Evolutionary conservation across 2,888 invertebrate genomes (phyloP), one percentile per base, ranked within the genome.

Genomic region (Drosophila longiperda): DNA sequence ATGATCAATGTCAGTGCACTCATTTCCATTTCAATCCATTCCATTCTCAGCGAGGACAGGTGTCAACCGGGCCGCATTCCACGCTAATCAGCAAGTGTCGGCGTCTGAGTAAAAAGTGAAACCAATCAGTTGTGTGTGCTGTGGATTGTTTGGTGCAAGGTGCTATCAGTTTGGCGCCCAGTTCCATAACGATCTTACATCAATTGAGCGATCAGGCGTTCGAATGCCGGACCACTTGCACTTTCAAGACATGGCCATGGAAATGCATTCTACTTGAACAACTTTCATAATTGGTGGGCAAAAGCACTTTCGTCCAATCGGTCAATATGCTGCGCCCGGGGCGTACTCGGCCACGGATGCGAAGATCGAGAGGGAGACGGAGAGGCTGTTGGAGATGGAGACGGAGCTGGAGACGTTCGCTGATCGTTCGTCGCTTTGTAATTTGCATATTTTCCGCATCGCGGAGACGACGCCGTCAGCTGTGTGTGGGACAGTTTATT

Each of bases 361-460:
- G 5, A 12, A 12, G 32, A n/a, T 6, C 12, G 4, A 23, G 34
- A 55, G 17, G 32, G 8, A 17, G 55, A 15, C 7, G 15, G 3
- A 12, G 45, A 45, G 4, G 26, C 5, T 11, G 29, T 3, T n/a
- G 9, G 26, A 23, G 45, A 1, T 8, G 23, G 8, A 17, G 29
- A 5, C 29, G 9, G 26, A 20, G 45, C 15, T 53, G 20, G 15
- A 69, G 70, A 57, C 69, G 55, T 54, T 36, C 48, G 34, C 34
- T 45, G 29, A 29, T 29, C 38, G 45, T 6, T 54, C 32, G 48
- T 57, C 61, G 66, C 68, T 69, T 73, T 80, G 75, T 77, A 87
- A 89, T 87, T 87, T 87, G 83, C 87, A 87, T 87, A 87, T 87
- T 87, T 89, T 87, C 87, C 89, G 85, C 86, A 86, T 85, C 70